A percentile compares a stretch with the other conserved stretches of the same genome.
phyloP scores from a whole-genome alignment of 2,113 vertebrate species.

The Hemicordylus capensis region DNA sequence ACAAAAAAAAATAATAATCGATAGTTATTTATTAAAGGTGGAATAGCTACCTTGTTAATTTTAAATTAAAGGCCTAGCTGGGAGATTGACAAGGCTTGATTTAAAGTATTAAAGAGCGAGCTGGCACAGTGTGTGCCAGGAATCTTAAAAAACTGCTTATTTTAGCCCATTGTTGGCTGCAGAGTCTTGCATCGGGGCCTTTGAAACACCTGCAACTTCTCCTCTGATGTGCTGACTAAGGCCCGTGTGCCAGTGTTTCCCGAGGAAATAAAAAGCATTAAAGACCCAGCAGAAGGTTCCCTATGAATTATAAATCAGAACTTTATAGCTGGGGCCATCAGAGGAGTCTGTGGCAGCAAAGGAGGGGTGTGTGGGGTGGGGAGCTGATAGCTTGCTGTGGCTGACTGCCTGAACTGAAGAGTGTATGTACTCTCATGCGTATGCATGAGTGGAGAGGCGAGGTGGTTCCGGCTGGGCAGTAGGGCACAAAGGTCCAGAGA shows the following conservation, averaged over 20 bases:
- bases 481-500: background rate
- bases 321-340: conserved; percentile 14
- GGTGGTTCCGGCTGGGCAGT: background rate
- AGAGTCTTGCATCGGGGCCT: background rate
- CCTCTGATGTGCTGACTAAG: conserved; percentile 26
- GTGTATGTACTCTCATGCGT: background rate
- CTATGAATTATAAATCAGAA: conserved; percentile 54
- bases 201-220: conserved; percentile 40
- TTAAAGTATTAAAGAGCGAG: conserved; percentile 51
- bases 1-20: conserved; percentile 46
- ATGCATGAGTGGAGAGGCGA: background rate
- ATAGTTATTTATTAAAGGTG: conserved; percentile 59
- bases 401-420: conserved; percentile 1
- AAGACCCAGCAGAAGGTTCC: conserved; percentile 30
- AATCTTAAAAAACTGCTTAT: conserved; percentile 36
- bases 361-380: background rate
- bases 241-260: conserved; percentile 6
- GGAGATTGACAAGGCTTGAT: conserved; percentile 48
- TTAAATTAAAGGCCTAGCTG: conserved; percentile 53
- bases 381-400: background rate
- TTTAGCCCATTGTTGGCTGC: background rate
- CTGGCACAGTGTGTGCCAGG: background rate
- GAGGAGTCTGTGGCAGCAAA: conserved; percentile 10
- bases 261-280: background rate
- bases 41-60: conserved; percentile 54